Base-by-base conservation (phyloP, 92 coral and sea anemone species). In the Blastomussa wellsi region DNA sequence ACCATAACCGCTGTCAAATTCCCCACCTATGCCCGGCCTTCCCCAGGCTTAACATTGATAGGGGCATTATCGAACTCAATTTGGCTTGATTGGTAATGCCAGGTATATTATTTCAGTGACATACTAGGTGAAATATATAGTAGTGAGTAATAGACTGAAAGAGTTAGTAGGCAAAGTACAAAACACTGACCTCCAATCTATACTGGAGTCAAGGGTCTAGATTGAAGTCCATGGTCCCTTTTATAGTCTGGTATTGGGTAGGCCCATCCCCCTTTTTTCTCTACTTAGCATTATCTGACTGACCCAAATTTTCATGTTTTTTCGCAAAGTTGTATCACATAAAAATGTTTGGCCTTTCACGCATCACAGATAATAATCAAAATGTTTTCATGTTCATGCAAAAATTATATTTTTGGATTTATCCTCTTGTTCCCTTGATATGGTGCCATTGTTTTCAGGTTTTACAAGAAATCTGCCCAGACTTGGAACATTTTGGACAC, bases 401-500 rank as follows among this genome's bases (percentile, higher is more conserved):
- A n/a, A n/a, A n/a, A 44, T 19, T 12, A 22, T 22, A 59, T 59
- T 0, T 0, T 24, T 24, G 29, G 68, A 9, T 62, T 1, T 62
- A 19, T 6, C 8, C 26, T 19, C 15, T 59, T 17, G 7, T 59
- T 8, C 0, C 26, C 66, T 19, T 2, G 60, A 4, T 55, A 20
- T 15, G 36, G 5, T 17, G 7, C 36, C 3, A 0, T 69, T 57
- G 12, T 57, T 57, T 24, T 57, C 52, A 95, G 98, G 91, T 95
- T 20, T 82, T 90, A 28, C 60, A 88, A 70, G 94, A 94, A 70
- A 92, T 95, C 66, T 76, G 79, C 14, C 76, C 91, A 66, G 97
- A 95, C 80, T 93, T 95, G 39, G 89, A 88, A 69, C 88, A 80
- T 47, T 95, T 95, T 93, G 98, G 98, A 26, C 83, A 94, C 47